Percentiles rank a stretch among this genome's conserved stretches.
Conservation (phyloP, 2,113 vertebrate genomes). For the Otus sunia region DNA sequence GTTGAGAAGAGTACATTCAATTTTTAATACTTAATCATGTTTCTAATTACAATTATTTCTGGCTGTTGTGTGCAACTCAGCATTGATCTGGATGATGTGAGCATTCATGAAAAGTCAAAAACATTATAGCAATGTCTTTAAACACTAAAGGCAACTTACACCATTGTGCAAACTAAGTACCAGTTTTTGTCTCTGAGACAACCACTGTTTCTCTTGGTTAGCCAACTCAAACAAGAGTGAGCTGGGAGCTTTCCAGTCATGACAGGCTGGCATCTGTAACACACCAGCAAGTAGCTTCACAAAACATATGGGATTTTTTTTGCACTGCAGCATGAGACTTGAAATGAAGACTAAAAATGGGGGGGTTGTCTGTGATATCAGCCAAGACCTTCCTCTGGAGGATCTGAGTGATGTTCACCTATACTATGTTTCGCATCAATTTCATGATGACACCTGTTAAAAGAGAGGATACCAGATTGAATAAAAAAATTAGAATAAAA, state of each 20-base stretch:
- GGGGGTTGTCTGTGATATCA: not conserved
- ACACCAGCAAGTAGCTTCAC: not conserved
- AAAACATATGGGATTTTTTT: not conserved
- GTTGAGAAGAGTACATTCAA: not conserved
- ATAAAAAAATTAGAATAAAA: not conserved
- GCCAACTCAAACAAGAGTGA: not conserved
- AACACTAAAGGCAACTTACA: not conserved
- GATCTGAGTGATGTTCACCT: not conserved
- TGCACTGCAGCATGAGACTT: not conserved
- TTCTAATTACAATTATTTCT: not conserved
- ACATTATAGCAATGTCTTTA: not conserved
- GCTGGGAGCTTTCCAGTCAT: not conserved
- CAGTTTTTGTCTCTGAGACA: not conserved
- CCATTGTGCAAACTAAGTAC: not conserved
- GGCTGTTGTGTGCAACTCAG: not conserved
- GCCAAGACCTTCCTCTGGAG: not conserved
- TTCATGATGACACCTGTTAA: not conserved
- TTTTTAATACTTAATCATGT: not conserved
- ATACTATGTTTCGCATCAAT: not conserved
- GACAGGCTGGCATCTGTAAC: not conserved
- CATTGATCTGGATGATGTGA: not conserved
- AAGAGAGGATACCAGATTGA: not conserved
- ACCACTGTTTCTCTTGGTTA: not conserved
- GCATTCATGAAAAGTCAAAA: not conserved
- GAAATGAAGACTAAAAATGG: not conserved